A percentile compares a stretch with the other conserved stretches of the same genome.
These are phyloP conservation scores for Pteromalus puparum DNA, from an alignment of 1,140 invertebrate species.

Conservation along the genomic window DNA sequence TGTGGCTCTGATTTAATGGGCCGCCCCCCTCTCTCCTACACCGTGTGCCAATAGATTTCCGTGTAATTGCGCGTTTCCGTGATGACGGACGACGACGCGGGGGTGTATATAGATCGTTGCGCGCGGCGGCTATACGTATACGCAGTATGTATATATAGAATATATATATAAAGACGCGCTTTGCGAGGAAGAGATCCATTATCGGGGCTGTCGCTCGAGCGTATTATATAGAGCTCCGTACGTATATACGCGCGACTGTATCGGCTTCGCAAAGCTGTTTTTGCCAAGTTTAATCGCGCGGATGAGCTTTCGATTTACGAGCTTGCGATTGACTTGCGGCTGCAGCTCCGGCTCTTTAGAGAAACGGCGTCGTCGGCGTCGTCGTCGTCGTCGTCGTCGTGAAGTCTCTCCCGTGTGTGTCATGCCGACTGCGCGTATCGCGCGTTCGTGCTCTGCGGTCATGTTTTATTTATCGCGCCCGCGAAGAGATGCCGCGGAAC, in stretches of 20 bases:
- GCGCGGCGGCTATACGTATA: neutral
- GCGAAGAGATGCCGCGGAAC: neutral
- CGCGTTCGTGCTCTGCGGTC: neutral
- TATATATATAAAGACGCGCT: neutral
- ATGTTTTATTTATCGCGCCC: constrained; percentile 48
- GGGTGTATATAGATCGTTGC: neutral
- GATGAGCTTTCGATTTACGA: constrained; percentile 52
- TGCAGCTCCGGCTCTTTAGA: constrained; percentile 7
- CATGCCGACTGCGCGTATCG: neutral
- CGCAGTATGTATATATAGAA: neutral
- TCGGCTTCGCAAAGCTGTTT: constrained; percentile 37
- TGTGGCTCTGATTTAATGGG: constrained; percentile 36
- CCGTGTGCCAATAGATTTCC: constrained; percentile 38
- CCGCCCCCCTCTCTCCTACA: neutral
- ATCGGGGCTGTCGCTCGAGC: neutral
- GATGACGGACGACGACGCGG: neutral
- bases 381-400: neutral
- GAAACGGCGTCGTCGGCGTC: neutral
- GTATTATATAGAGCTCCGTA: neutral
- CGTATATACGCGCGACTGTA: neutral
- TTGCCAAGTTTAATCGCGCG: constrained; percentile 42
- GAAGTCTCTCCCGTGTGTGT: constrained; percentile 1
- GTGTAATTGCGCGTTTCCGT: constrained; percentile 34
- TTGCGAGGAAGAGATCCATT: constrained; percentile 1
- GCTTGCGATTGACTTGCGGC: constrained; percentile 29